Evolutionary conservation across 2,113 vertebrate genomes (phyloP), one percentile per base, ranked within the genome.

Genomic region (Vanacampus margaritifer): DNA sequence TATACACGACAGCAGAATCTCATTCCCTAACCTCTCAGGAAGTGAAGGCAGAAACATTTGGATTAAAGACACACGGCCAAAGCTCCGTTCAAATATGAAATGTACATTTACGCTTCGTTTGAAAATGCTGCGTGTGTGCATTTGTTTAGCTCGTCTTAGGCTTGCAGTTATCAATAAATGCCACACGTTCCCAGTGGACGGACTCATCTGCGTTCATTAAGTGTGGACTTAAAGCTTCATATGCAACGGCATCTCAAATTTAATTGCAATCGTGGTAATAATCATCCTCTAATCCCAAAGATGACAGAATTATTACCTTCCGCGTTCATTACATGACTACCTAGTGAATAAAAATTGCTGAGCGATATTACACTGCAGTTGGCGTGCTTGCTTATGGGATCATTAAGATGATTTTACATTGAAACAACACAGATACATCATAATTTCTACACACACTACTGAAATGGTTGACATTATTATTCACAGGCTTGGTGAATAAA

Each of bases 1-100:
- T 88, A 86, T 75, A 86, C 81, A 73, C 24, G 41, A 85, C 81
- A 81, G 83, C 81, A 74, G 67, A 85, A 84, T 85, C 84, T 85
- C 76, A 79, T 86, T 84, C 79, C 78, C 72, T 75, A 83, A 77
- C 66, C 79, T 82, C 82, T 79, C 74, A 72, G 79, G 86, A 78
- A 64, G 59, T 4, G 9, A 23, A 61, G 58, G 65, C 63, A 50
- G 76, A 79, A 84, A 77, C 57, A 59, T 76, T 80, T 63, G 77
- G 76, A 81, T 79, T 81, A 71, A 82, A 86, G 80, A 61, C 69
- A 68, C 74, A 78, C 51, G 11, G 46, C 66, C 28, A 69, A 69
- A 79, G 65, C 71, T 65, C 72, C 73, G 72, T 79, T 73, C 65
- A 75, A 85, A 84, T 76, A 80, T 75, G 41, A 76, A 86, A 81